Conservation (phyloP, 2,888 invertebrate species). For the Ametastegia equiseti region DNA sequence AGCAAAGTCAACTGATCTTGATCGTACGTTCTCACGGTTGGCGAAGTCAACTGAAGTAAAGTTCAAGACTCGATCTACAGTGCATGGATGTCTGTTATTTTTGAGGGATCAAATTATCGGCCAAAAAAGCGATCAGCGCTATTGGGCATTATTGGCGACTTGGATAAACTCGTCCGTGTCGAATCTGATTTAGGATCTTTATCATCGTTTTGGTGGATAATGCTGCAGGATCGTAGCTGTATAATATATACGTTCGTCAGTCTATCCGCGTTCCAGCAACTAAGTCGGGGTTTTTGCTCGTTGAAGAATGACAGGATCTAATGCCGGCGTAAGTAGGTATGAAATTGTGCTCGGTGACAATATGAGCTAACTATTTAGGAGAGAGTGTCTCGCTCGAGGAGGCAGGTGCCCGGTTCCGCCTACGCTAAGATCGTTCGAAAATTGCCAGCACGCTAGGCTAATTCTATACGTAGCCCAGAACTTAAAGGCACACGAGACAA, state of each 20-base stretch:
- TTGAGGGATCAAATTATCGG: neutral
- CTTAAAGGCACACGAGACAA: slow-evolving; percentile 31
- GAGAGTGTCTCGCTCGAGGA: slow-evolving; percentile 30
- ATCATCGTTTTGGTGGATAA: slow-evolving; percentile 8
- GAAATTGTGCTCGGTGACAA: slow-evolving; percentile 30
- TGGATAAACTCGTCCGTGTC: slow-evolving; percentile 14
- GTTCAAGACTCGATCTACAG: neutral
- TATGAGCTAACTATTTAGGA: slow-evolving; percentile 6
- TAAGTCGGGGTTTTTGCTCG: slow-evolving; percentile 11
- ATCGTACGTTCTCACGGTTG: neutral
- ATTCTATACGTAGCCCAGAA: neutral
- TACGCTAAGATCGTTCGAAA: slow-evolving; percentile 23
- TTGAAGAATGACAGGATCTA: neutral
- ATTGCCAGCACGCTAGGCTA: slow-evolving; percentile 35
- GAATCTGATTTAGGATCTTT: slow-evolving; percentile 21
- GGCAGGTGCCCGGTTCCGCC: slow-evolving; percentile 39
- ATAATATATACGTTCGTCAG: too few species aligned
- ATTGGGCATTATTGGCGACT: neutral
- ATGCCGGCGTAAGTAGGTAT: slow-evolving; percentile 32
- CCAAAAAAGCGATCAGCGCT: neutral
- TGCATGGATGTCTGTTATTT: neutral
- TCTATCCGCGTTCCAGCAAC: neutral
- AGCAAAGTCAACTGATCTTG: neutral
- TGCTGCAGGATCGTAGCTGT: neutral
- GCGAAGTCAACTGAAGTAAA: neutral